Evolutionary conservation across 2,113 vertebrate genomes (phyloP), one percentile per base, ranked within the genome.

Genomic region (Upupa epops): DNA sequence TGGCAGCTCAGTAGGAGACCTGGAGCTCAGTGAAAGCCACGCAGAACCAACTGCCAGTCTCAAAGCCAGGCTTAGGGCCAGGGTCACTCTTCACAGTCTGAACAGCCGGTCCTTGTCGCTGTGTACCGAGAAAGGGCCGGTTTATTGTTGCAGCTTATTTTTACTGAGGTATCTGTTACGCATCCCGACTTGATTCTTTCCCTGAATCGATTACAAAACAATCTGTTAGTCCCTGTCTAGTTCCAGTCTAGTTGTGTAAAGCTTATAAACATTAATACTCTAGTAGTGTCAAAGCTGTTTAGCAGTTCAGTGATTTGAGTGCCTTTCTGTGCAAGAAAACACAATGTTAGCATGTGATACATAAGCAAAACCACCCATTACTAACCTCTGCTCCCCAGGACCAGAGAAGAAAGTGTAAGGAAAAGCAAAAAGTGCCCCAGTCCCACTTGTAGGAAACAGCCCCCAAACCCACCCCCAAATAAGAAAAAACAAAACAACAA

Each of bases 101-200:
- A 81, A 65, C 7, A 74, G 93, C 89, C 13, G 49, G 42, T 37
- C 94, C 93, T 68, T 6, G 13, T 52, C 88, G 21, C 7, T 28
- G 7, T 1, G 11, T 17, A 32, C 70, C 55, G 92, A 72, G 51
- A 45, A 61, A 90, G 93, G 94, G 86, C 86, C 70, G 4, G 69
- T 61, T 82, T 82, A 92, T 94, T 71, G 88, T 78, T 82, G 93
- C 94, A 96, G 96, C 96, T 97, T 96, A 95, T 95, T 96, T 96
- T 89, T 86, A 93, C 94, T 96, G 96, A 97, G 96, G 96, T 97
- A 97, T 96, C 95, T 96, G 94, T 96, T 96, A 94, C 66, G 20
- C 94, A 83, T 96, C 94, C 90, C 42, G 6, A 94, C 90, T 86
- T 94, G 95, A 92, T 85, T 90, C 93, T 94, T 94, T 94, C 95